Base-by-base conservation (phyloP, 92 coral and sea anemone species). In the Hydrozoanthus gracilis region DNA sequence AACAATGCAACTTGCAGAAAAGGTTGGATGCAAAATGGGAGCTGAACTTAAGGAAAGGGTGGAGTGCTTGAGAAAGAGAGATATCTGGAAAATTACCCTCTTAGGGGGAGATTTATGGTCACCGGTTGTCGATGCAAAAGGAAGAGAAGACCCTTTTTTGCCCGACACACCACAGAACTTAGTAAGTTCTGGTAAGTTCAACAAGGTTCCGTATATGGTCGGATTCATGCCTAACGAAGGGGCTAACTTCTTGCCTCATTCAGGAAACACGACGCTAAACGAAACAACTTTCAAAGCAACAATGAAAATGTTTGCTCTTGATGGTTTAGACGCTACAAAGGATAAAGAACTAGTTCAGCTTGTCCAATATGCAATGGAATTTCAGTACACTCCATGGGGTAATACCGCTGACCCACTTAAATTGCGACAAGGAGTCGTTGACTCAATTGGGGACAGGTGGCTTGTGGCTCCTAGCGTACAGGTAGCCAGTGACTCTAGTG, bases 401-500 rank as follows among this genome's bases (percentile, higher is more conserved):
- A 71, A 89, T 52, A 10, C 88, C 5, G 86, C 86, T 18, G 89
- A 91, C 87, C 68, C 94, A 15, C 83, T 73, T 48, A 79, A 85
- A 55, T 87, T 93, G 39, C 73, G 60, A 3, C 47, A 83, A 27
- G 87, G 68, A 27, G 64, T 93, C 49, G 87, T 93, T 35, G 78
- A 86, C 86, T 75, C 91, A 44, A 78, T 61, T 35, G 88, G 94
- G 3, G 96, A 93, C 78, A 83, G 83, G 44, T 88, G 39, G 70
- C 86, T 91, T 16, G 84, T 90, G 52, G 96, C 88, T 76, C 94
- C 96, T 51, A 91, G 92, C 9, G 62, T 93, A 73, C 82, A 88
- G 70, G 86, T 86, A 15, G 76, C 88, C 55, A 77, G 76, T 51
- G 83, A 80, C 27, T 94, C 91, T 78, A 75, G 95, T 47, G 56